A percentile compares a stretch with the other conserved stretches of the same genome.
Conservation (phyloP, 2,888 invertebrate species). For the Dioctria rufipes region DNA sequence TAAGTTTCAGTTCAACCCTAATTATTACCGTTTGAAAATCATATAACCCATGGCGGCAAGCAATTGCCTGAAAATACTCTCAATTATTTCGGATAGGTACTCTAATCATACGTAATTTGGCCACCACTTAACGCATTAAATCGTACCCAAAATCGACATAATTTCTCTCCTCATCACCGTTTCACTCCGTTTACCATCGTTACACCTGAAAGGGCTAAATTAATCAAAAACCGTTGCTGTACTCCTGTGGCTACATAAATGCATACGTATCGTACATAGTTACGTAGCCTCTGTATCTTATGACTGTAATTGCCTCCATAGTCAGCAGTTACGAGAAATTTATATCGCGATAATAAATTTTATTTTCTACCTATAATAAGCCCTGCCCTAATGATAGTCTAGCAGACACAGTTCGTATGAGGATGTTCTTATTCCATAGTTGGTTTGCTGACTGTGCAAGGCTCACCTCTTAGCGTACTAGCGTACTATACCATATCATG, state of each 20-base stretch:
- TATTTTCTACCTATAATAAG: conserved; percentile 38
- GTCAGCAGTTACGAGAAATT: conserved; percentile 30
- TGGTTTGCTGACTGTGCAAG: conserved; percentile 1
- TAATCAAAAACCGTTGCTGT: conserved; percentile 32
- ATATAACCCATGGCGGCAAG: conserved; percentile 12
- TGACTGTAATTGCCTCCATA: conserved; percentile 46
- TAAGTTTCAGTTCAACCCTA: conserved; percentile 23
- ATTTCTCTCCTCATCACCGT: conserved; percentile 32
- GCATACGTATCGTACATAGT: background rate
- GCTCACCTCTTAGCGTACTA: background rate
- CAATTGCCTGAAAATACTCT: conserved; percentile 2
- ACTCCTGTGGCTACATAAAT: background rate
- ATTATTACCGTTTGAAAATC: conserved; percentile 44
- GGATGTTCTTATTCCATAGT: conserved; percentile 12
- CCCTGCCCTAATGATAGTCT: conserved; percentile 29
- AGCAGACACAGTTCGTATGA: background rate
- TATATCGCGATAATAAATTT: conserved; percentile 45
- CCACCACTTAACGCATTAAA: conserved; percentile 9
- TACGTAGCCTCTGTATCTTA: conserved; percentile 14
- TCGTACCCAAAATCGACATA: conserved; percentile 34
- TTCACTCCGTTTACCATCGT: conserved; percentile 37
- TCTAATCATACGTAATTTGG: conserved; percentile 37
- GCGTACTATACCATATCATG: background rate
- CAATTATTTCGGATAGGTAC: background rate
- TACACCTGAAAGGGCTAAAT: conserved; percentile 23